Percentiles rank a stretch among this genome's conserved stretches.
Evolutionary conservation across 2,888 invertebrate species (phyloP).

Genomic region (Notodonta dromedarius): DNA sequence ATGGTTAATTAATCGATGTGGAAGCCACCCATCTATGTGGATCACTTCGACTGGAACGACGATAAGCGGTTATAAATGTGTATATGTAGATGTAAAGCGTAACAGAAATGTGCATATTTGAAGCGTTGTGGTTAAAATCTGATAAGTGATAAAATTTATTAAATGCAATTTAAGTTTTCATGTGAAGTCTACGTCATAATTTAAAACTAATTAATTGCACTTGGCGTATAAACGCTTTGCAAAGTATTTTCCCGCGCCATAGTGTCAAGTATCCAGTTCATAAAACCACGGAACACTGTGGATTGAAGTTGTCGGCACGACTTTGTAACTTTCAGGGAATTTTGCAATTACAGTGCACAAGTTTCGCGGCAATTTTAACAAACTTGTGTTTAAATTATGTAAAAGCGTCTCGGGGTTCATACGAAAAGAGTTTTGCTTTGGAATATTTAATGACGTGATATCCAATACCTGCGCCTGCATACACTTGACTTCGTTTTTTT

Average conservation of each 20-base stretch:
- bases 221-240: not conserved
- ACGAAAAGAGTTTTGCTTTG: not conserved
- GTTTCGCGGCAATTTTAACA: constrained; percentile 2
- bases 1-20: constrained; percentile 46
- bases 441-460: not conserved
- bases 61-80: constrained; percentile 13
- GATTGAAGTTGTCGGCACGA: not conserved
- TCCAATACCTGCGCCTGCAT: not conserved
- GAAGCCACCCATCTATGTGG: constrained; percentile 28
- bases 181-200: not conserved
- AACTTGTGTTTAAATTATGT: not conserved
- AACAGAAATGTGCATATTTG: too few species aligned
- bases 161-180: too few species aligned
- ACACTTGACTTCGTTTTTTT: too few species aligned
- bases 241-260: constrained; percentile 17
- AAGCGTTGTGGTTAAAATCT: too few species aligned
- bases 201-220: not conserved
- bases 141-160: too few species aligned
- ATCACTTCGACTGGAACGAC: constrained; percentile 23
- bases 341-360: constrained; percentile 8
- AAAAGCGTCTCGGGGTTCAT: not conserved
- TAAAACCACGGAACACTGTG: not conserved
- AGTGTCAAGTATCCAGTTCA: constrained; percentile 15
- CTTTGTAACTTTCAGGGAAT: constrained; percentile 11
- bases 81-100: too few species aligned